These are phyloP conservation scores for Denticeps clupeoides DNA, from an alignment of 2,797 vertebrate genomes.

Conservation along the genomic window DNA sequence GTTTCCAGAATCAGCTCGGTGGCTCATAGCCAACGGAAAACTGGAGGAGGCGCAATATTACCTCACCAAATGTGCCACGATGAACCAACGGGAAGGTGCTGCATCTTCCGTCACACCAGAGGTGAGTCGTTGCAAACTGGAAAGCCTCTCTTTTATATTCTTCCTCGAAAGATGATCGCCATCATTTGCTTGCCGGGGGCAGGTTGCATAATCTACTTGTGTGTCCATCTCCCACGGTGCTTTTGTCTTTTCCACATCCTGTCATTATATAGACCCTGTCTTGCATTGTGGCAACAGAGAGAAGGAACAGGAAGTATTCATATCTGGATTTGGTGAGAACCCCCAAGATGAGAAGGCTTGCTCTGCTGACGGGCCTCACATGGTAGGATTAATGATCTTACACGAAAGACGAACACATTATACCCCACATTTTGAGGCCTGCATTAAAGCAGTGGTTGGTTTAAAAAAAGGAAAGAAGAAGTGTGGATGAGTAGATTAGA, in stretches of 20 bases:
- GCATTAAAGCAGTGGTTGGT: no score
- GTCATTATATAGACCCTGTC: constrained; percentile 14
- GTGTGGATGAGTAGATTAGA: no score
- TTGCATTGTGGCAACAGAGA: constrained; percentile 32
- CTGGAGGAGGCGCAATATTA: constrained; percentile 31
- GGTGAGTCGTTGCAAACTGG: constrained; percentile 29
- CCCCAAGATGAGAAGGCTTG: constrained; percentile 48
- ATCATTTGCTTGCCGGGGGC: background rate
- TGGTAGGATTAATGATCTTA: constrained; percentile 41
- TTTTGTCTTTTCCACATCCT: background rate
- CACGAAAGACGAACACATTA: background rate
- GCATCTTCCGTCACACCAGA: constrained; percentile 38
- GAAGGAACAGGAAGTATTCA: constrained; percentile 37
- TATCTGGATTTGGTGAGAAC: constrained; percentile 59
- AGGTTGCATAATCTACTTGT: background rate
- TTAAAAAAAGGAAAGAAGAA: no score
- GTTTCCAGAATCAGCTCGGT: constrained; percentile 34
- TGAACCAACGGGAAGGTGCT: constrained; percentile 41
- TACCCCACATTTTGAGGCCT: no score
- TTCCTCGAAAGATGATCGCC: no score
- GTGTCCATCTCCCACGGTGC: background rate
- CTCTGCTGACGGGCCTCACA: constrained; percentile 48
- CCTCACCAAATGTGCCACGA: constrained; percentile 51
- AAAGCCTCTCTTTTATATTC: no score
- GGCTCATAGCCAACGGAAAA: constrained; percentile 29